Base-by-base conservation (phyloP, 2,113 vertebrate species). In the Xiphophorus hellerii region DNA sequence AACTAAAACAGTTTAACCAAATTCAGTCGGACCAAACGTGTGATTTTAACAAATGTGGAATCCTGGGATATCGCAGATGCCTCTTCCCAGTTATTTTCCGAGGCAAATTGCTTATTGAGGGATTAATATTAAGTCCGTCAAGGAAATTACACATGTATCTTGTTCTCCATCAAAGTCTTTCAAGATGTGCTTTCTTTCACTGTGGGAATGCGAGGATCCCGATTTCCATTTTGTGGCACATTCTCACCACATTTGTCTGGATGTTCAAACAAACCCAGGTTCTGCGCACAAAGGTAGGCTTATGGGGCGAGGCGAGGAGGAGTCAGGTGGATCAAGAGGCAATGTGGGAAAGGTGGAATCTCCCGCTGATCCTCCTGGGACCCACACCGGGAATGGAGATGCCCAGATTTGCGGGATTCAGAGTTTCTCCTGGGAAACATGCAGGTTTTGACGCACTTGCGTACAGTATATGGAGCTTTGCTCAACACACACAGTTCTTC, bases 261-360 rank as follows among this genome's bases (percentile, higher is more conserved):
- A 66, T 88, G 84, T 76, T 75, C 89, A 89, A 91, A 91, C 88
- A 92, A 86, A 76, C 60, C 27, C 73, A 82, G 78, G 66, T 62
- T 35, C 76, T 58, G 83, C 17, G 80, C 66, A 63, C 80, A 71
- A 91, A 87, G 88, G 74, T 88, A 73, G 87, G 90, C 87, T 93
- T 93, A 93, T 66, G 80, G 77, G 77, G 77, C 37, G 83, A 86
- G 89, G 87, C 84, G 10, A 71, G 87, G 84, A 85, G 90, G 88
- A 89, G 84, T 87, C 85, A 66, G 84, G 69, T 71, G 90, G 91
- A 90, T 92, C 88, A 92, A 83, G 89, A 71, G 78, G 87, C 62
- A 61, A 90, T 92, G 91, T 94, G 93, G 92, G 92, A 94, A 94
- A 87, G 77, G 80, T 90, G 92, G 92, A 92, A 92, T 92, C 92